Evolutionary conservation across 1,140 invertebrate genomes (phyloP), one percentile per base, ranked within the genome.

Genomic region (Potamilus streckersoni): DNA sequence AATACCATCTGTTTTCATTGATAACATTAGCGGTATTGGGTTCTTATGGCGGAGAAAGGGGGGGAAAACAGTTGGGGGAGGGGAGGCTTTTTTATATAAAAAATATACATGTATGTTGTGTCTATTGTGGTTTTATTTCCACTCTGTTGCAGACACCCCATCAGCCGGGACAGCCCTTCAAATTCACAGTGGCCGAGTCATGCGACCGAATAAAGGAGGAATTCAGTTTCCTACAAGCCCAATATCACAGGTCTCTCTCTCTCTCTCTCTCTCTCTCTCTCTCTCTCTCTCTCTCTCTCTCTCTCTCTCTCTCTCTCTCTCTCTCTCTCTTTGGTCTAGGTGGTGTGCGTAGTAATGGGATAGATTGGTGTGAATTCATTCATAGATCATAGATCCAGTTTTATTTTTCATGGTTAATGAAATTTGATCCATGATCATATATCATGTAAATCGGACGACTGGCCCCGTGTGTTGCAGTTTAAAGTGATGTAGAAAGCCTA

Each of bases 151-250:
- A 88, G 85, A 83, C 81, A 20, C 87, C 87, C 38, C 85, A 95
- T 88, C 94, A 95, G 74, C 95, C 91, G 92, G 94, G 91, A 92
- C 96, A 92, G 93, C 96, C 91, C 92, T 95, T 98, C 89, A 98
- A 98, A 91, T 98, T 98, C 91, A 98, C 96, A 76, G 95, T 99
- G 86, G 94, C 95, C 63, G 97, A 98, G 91, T 97, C 96, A 84
- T 95, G 97, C 91, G 97, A 99, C 91, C 93, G 97, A 86, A 98
- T 99, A 88, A 99, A 99, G 92, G 97, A 99, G 91, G 97, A 99
- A 92, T 98, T 98, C 91, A 97, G 96, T 92, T 98, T 98, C 92
- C 93, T 99, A 79, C 97, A 99, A 92, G 96, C 96, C 79, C 97
- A 99, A 93, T 98, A 97, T 92, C 97, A 99, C 92, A 97, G 96